These are phyloP conservation scores for Araneus ventricosus DNA, from an alignment of 1,140 invertebrate genomes.

Conservation along the genomic window DNA sequence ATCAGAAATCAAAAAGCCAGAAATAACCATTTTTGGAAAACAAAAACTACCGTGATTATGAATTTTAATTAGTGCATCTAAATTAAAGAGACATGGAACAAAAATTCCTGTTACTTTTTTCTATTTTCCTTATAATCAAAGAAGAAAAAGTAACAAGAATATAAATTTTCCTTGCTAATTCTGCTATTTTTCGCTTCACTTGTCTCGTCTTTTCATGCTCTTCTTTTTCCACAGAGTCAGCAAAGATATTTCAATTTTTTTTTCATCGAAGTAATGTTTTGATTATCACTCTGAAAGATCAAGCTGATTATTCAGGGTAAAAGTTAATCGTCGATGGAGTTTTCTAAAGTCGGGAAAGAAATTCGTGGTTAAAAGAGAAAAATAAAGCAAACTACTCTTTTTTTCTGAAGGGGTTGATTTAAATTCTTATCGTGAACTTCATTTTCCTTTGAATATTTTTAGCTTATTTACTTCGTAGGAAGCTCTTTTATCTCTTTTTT, in stretches of 20 bases:
- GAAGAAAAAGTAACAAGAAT: not conserved
- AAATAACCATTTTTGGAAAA: no score
- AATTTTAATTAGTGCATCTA: not conserved
- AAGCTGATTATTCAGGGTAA: not conserved
- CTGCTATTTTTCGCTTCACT: not conserved
- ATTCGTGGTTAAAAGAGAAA: not conserved
- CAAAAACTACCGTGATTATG: not conserved
- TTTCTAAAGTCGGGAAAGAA: not conserved
- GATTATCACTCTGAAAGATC: constrained; percentile 6
- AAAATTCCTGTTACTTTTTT: not conserved
- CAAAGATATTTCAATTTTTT: not conserved
- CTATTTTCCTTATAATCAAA: not conserved
- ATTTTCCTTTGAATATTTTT: not conserved
- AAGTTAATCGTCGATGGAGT: constrained; percentile 2
- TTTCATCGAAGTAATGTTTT: not conserved
- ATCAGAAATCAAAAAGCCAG: no score
- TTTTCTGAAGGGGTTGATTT: not conserved
- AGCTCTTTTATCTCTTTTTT: not conserved
- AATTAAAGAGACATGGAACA: not conserved
- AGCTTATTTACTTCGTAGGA: not conserved
- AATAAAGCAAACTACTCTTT: not conserved
- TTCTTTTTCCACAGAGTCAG: not conserved
- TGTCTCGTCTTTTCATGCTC: not conserved
- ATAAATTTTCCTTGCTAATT: not conserved
- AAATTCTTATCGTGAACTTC: not conserved